Conservation (phyloP, 2,888 invertebrate species). For the Lapara coniferarum region DNA sequence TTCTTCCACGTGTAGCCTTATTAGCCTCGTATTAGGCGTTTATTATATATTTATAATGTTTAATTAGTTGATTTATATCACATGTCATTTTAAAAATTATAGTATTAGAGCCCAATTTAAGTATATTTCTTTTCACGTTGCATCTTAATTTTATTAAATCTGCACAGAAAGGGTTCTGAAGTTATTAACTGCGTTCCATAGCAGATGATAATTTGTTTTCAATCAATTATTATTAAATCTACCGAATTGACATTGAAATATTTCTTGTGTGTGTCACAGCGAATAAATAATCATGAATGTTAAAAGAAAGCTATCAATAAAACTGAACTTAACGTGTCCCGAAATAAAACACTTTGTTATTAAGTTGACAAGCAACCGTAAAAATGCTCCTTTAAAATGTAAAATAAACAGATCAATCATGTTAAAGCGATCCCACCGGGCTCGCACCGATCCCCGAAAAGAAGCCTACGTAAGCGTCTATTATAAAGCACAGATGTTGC, state of each 20-base stretch:
- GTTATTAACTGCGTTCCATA: neutral
- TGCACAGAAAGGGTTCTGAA: neutral
- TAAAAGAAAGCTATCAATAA: slow-evolving; percentile 82
- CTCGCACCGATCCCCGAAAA: slow-evolving; percentile 79
- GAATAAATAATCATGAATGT: slow-evolving; percentile 67
- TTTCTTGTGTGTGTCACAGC: slow-evolving; percentile 50
- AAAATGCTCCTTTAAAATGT: slow-evolving; percentile 84
- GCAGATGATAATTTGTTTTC: slow-evolving; percentile 35
- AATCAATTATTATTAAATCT: slow-evolving; percentile 25
- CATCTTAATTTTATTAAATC: neutral
- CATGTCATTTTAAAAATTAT: too few relatives aligned
- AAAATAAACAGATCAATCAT: slow-evolving; percentile 85
- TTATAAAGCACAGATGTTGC: slow-evolving; percentile 82
- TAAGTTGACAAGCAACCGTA: slow-evolving; percentile 84
- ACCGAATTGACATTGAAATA: slow-evolving; percentile 44
- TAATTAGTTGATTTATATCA: neutral
- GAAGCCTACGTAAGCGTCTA: slow-evolving; percentile 83
- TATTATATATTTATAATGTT: neutral
- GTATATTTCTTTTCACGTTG: too few relatives aligned
- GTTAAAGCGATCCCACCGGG: slow-evolving; percentile 82
- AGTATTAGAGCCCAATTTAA: too few relatives aligned
- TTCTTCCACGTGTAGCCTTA: neutral
- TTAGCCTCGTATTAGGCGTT: neutral
- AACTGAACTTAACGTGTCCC: slow-evolving; percentile 79
- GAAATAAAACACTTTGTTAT: slow-evolving; percentile 83